phyloP scores from a whole-genome alignment of 2,113 vertebrate genomes.

The Corapipo altera region DNA sequence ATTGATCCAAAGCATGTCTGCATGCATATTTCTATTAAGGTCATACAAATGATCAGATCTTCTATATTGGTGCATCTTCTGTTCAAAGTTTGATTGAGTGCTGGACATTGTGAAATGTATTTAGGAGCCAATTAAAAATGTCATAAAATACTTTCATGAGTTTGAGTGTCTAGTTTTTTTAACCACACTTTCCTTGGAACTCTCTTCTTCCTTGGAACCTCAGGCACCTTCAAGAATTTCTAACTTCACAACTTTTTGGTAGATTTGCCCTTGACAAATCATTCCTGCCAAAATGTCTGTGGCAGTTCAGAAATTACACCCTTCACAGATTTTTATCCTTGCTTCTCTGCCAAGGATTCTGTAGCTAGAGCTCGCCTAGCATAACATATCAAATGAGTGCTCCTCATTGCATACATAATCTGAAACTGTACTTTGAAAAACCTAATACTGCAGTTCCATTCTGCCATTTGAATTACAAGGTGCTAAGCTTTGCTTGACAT shows the following conservation, averaged over 20 bases:
- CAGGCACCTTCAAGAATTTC: slow-evolving; percentile 13
- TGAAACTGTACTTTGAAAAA: background rate
- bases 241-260: background rate
- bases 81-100: background rate
- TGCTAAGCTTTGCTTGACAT: background rate
- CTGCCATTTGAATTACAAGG: background rate
- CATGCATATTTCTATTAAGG: background rate
- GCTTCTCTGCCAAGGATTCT: background rate
- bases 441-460: background rate
- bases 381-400: background rate
- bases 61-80: background rate
- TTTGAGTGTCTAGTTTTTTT: background rate
- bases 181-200: background rate
- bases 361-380: background rate
- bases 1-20: background rate
- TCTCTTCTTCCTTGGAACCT: background rate
- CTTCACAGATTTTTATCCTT: slow-evolving; percentile 1
- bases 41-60: background rate
- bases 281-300: slow-evolving; percentile 30
- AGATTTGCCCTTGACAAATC: background rate
- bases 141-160: background rate
- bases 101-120: background rate
- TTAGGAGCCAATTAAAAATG: background rate
- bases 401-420: background rate
- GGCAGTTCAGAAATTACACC: slow-evolving; percentile 19